phyloP scores from a whole-genome alignment of 2,888 invertebrate genomes.

The Tenodera sinensis region DNA sequence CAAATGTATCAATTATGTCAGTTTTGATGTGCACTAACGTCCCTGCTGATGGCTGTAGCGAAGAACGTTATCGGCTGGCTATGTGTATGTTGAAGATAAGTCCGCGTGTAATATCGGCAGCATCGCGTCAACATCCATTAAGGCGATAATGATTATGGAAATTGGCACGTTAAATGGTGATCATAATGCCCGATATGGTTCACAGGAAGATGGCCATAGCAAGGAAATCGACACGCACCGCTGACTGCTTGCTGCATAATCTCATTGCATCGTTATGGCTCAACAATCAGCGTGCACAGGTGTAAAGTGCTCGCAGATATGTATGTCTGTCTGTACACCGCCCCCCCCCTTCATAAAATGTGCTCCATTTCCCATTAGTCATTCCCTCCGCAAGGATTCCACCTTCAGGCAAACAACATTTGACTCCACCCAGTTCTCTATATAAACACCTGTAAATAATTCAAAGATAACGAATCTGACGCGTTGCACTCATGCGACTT shows the following conservation, averaged over 20 bases:
- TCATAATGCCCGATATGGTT: neutral
- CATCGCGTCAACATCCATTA: neutral
- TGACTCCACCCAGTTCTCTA: too few species aligned
- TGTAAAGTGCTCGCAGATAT: neutral
- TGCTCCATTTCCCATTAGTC: too few species aligned
- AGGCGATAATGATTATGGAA: neutral
- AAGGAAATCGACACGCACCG: neutral
- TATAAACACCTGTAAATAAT: too few species aligned
- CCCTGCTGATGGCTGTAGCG: neutral
- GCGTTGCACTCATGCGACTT: too few species aligned
- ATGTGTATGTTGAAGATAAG: neutral
- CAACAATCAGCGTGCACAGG: neutral
- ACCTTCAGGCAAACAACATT: too few species aligned
- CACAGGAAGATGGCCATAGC: neutral
- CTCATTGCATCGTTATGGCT: neutral
- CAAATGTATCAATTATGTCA: too few species aligned
- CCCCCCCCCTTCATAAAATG: too few species aligned
- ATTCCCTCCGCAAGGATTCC: too few species aligned
- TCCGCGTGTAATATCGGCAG: neutral
- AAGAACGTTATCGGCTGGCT: neutral
- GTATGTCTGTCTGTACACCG: too few species aligned
- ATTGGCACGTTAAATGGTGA: neutral
- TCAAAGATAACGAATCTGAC: too few species aligned
- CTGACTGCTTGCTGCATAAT: neutral
- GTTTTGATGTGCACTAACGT: too few species aligned